Percentiles rank a stretch among this genome's conserved stretches.
These are phyloP conservation scores for Rhinatrema bivittatum DNA, from an alignment of 2,797 vertebrate species.

Conservation along the genomic window DNA sequence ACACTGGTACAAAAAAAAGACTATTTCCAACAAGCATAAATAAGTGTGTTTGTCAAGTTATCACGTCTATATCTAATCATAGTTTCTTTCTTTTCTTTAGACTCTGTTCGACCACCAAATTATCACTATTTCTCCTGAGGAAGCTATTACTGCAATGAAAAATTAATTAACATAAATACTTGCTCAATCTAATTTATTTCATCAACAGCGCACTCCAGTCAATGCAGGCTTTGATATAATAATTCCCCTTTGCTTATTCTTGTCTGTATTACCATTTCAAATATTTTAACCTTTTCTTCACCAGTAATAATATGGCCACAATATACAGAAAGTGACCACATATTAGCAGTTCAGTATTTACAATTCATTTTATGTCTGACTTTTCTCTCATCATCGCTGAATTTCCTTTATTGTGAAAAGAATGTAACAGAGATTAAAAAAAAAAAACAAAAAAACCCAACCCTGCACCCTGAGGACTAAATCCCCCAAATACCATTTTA, in stretches of 20 bases:
- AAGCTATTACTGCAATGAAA: constrained; percentile 24
- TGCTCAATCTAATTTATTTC: constrained; percentile 29
- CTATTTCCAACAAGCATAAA: constrained; percentile 13
- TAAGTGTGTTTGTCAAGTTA: constrained; percentile 21
- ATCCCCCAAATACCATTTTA: constrained; percentile 39
- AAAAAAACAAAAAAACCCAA: constrained; percentile 51
- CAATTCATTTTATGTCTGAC: too few species aligned
- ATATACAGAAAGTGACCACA: too few species aligned
- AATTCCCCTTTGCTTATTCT: too few species aligned
- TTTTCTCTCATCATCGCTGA: constrained; percentile 33
- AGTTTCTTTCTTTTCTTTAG: constrained; percentile 18
- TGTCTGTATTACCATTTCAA: too few species aligned
- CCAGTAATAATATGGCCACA: too few species aligned
- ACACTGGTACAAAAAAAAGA: constrained; percentile 3
- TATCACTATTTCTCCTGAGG: constrained; percentile 22
- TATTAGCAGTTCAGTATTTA: too few species aligned
- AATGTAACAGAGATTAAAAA: constrained; percentile 45
- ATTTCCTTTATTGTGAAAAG: constrained; percentile 27
- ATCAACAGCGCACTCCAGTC: too few species aligned
- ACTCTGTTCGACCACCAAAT: constrained; percentile 12
- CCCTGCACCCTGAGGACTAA: constrained; percentile 35
- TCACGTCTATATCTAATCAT: constrained; percentile 25
- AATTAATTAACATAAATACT: constrained; percentile 30
- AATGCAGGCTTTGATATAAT: too few species aligned
- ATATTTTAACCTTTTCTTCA: too few species aligned